A percentile compares a stretch with the other conserved stretches of the same genome.
Evolutionary conservation across 2,113 vertebrate genomes (phyloP).

Genomic region (Trichomycterus rosablanca): DNA sequence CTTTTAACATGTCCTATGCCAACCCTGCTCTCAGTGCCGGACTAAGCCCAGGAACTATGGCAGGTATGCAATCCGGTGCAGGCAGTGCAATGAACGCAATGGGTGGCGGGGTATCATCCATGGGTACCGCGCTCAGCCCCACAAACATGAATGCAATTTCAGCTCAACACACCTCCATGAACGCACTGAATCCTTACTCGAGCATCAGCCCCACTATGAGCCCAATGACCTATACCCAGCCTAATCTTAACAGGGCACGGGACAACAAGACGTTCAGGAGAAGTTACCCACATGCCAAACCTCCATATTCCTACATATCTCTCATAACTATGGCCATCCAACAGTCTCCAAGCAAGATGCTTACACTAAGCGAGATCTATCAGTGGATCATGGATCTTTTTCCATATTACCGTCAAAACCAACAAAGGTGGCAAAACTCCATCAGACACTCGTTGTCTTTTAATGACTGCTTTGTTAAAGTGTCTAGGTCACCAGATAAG

Average conservation of each 20-base stretch:
- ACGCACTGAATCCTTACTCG: slow-evolving; percentile 80
- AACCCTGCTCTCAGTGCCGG: slow-evolving; percentile 79
- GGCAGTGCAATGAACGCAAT: slow-evolving; percentile 78
- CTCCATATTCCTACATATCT: slow-evolving; percentile 96
- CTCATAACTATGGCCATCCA: slow-evolving; percentile 99
- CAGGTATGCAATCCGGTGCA: slow-evolving; percentile 73
- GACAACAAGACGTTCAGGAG: slow-evolving; percentile 88
- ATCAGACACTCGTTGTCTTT: slow-evolving; percentile 96
- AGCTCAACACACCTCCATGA: slow-evolving; percentile 82
- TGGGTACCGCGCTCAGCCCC: slow-evolving; percentile 86
- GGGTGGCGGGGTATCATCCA: slow-evolving; percentile 72
- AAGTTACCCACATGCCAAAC: slow-evolving; percentile 95
- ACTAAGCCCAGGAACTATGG: slow-evolving; percentile 75
- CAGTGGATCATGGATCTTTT: slow-evolving; percentile 99
- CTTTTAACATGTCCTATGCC: slow-evolving; percentile 97
- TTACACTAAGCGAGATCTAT: slow-evolving; percentile 96
- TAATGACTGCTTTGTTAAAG: slow-evolving; percentile 98
- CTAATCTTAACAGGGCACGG: slow-evolving; percentile 76
- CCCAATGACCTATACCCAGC: slow-evolving; percentile 81
- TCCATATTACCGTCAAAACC: slow-evolving; percentile 94
- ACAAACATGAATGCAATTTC: slow-evolving; percentile 78
- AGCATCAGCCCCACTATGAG: slow-evolving; percentile 88
- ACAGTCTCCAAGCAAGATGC: slow-evolving; percentile 94
- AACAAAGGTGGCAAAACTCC: slow-evolving; percentile 98
- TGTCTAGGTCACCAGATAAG: slow-evolving; percentile 94